A percentile compares a stretch with the other conserved stretches of the same genome.
These are phyloP conservation scores for Oryzias dopingdopingensis DNA, from an alignment of 2,797 vertebrate species.

Conservation along the genomic window DNA sequence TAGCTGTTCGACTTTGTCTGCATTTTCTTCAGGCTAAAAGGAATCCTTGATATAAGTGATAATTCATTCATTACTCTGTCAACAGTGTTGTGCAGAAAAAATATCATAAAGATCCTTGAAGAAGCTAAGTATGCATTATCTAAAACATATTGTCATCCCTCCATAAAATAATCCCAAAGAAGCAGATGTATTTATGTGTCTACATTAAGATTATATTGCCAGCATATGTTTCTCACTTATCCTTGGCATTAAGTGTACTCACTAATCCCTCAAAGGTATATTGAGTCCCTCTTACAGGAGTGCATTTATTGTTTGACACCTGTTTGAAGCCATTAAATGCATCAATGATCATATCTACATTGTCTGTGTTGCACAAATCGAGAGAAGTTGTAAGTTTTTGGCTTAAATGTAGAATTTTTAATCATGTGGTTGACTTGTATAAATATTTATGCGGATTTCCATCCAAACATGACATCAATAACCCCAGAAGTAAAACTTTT, in stretches of 20 bases:
- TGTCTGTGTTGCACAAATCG: too few relatives aligned
- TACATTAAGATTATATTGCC: slow-evolving; percentile 55
- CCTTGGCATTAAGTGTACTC: slow-evolving; percentile 36
- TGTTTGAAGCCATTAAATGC: slow-evolving; percentile 13
- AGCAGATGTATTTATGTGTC: slow-evolving; percentile 55
- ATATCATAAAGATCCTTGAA: slow-evolving; percentile 8
- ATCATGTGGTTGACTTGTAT: too few relatives aligned
- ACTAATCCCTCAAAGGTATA: slow-evolving; percentile 13
- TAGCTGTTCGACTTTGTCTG: slow-evolving; percentile 39
- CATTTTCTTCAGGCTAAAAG: slow-evolving; percentile 40
- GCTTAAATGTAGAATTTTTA: too few relatives aligned
- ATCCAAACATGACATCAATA: too few relatives aligned
- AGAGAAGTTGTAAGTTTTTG: too few relatives aligned
- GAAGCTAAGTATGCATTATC: slow-evolving; percentile 6
- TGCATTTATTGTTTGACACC: slow-evolving; percentile 25
- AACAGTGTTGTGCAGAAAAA: slow-evolving; percentile 9
- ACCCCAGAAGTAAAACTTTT: too few relatives aligned
- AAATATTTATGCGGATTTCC: too few relatives aligned
- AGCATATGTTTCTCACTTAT: slow-evolving; percentile 54
- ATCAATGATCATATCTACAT: slow-evolving; percentile 1
- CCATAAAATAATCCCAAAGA: slow-evolving; percentile 36
- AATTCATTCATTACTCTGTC: slow-evolving; percentile 32
- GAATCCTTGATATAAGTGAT: slow-evolving; percentile 35
- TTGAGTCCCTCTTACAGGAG: slow-evolving; percentile 4
- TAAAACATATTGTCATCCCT: slow-evolving; percentile 7